phyloP scores from a whole-genome alignment of 2,113 vertebrate species.

The Cyprinodon variegatus region DNA sequence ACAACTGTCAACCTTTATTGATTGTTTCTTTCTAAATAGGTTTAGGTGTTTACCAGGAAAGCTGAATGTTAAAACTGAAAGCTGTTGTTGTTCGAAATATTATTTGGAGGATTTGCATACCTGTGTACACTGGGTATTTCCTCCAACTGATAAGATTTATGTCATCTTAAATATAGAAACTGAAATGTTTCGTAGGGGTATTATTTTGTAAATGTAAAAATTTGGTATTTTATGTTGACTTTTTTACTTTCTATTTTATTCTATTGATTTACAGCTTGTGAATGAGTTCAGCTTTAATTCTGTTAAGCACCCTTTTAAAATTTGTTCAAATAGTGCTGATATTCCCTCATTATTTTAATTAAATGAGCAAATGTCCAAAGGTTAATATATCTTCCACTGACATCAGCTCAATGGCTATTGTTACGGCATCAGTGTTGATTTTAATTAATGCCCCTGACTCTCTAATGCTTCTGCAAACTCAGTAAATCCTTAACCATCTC shows the following conservation, averaged over 20 bases:
- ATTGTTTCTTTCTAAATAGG: too few species aligned
- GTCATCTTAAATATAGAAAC: too few species aligned
- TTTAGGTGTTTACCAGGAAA: too few species aligned
- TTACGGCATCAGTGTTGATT: slow-evolving; percentile 34
- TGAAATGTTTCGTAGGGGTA: too few species aligned
- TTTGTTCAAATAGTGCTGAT: neutral
- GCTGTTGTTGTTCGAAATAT: too few species aligned
- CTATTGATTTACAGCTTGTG: neutral
- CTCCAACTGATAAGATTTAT: too few species aligned
- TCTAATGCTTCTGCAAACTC: slow-evolving; percentile 6
- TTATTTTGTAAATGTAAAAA: neutral
- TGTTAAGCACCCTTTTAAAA: neutral
- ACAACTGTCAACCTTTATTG: too few species aligned
- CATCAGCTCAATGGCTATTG: neutral
- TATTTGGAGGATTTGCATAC: too few species aligned
- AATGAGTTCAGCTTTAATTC: neutral
- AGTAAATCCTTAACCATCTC: slow-evolving; percentile 39
- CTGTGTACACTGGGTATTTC: too few species aligned
- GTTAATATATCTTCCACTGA: neutral
- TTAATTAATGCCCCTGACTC: slow-evolving; percentile 33
- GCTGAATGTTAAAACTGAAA: too few species aligned
- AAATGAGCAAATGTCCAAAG: slow-evolving; percentile 3
- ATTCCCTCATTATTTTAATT: neutral
- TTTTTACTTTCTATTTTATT: neutral
- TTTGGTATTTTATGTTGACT: neutral